Evolutionary conservation across 1,140 invertebrate species (phyloP).

Genomic region (Bemisia tabaci): DNA sequence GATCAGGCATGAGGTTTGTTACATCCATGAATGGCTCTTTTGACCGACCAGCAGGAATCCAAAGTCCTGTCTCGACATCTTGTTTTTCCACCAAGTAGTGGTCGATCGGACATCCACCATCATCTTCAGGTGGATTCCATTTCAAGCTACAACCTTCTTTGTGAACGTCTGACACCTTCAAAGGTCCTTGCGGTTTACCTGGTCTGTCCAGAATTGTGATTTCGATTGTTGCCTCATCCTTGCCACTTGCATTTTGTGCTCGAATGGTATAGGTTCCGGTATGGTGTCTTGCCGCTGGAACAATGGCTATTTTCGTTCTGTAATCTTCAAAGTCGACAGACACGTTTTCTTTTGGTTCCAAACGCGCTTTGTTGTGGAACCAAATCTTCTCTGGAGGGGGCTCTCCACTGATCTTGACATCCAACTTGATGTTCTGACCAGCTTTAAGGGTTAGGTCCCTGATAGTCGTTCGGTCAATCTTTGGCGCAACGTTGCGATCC

Average conservation of each 20-base stretch:
- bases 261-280: slow-evolving; percentile 75
- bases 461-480: slow-evolving; percentile 78
- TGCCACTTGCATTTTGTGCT: slow-evolving; percentile 81
- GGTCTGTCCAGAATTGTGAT: slow-evolving; percentile 74
- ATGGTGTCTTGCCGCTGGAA: slow-evolving; percentile 48
- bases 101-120: slow-evolving; percentile 83
- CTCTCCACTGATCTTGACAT: slow-evolving; percentile 80
- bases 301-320: slow-evolving; percentile 63
- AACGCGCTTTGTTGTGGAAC: slow-evolving; percentile 66
- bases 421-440: slow-evolving; percentile 68
- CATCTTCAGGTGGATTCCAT: slow-evolving; percentile 85
- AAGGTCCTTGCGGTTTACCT: slow-evolving; percentile 76
- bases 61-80: slow-evolving; percentile 67
- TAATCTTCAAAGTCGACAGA: slow-evolving; percentile 74
- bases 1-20: slow-evolving; percentile 70
- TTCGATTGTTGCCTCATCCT: slow-evolving; percentile 79
- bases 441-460: slow-evolving; percentile 77
- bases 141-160: slow-evolving; percentile 85
- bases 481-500: slow-evolving; percentile 73
- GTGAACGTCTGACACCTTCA: slow-evolving; percentile 81
- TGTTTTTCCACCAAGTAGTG: slow-evolving; percentile 87
- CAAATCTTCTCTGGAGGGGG: slow-evolving; percentile 72
- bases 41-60: slow-evolving; percentile 62
- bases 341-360: slow-evolving; percentile 49
- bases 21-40: slow-evolving; percentile 74